Percentiles rank a stretch among this genome's conserved stretches.
These are phyloP conservation scores for Acanthurus leucopareius DNA, from an alignment of 2,797 vertebrate species.

Conservation along the genomic window DNA sequence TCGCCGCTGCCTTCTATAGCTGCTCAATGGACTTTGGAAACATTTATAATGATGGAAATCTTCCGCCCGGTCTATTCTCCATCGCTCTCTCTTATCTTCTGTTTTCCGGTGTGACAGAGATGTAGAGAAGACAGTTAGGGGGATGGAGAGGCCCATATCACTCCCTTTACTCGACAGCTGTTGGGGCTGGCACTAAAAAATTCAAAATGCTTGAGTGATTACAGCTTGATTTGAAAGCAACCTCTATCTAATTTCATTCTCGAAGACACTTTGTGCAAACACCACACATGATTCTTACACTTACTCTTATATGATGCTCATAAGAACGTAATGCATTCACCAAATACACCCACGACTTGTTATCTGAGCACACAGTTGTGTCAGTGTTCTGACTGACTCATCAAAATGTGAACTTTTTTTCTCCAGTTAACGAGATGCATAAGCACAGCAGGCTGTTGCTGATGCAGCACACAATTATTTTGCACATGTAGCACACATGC, in stretches of 20 bases:
- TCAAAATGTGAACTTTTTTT: not conserved
- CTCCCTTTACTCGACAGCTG: slow-evolving; percentile 46
- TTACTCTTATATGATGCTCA: not conserved
- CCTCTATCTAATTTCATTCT: not conserved
- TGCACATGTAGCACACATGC: not conserved
- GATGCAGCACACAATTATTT: not conserved
- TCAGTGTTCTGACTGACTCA: not conserved
- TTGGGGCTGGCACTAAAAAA: slow-evolving; percentile 41
- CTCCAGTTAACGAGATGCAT: not conserved
- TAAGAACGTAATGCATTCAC: not conserved
- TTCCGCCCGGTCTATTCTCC: slow-evolving; percentile 1
- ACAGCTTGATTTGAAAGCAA: not conserved
- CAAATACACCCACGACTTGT: not conserved
- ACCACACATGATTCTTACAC: not conserved
- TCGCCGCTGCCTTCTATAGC: slow-evolving; percentile 7
- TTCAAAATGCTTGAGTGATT: slow-evolving; percentile 23
- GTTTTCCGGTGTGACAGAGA: slow-evolving; percentile 20
- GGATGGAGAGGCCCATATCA: not conserved
- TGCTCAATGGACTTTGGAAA: slow-evolving; percentile 36
- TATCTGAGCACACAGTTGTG: too few species aligned
- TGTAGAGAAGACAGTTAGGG: not conserved
- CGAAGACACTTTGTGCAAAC: not conserved
- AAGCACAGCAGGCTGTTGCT: not conserved
- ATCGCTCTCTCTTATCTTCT: slow-evolving; percentile 2
- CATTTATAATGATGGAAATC: slow-evolving; percentile 31